Percentiles rank a stretch among this genome's conserved stretches.
These are phyloP conservation scores for Heterohyrax brucei DNA, from an alignment of 2,797 vertebrate genomes.

Conservation along the genomic window DNA sequence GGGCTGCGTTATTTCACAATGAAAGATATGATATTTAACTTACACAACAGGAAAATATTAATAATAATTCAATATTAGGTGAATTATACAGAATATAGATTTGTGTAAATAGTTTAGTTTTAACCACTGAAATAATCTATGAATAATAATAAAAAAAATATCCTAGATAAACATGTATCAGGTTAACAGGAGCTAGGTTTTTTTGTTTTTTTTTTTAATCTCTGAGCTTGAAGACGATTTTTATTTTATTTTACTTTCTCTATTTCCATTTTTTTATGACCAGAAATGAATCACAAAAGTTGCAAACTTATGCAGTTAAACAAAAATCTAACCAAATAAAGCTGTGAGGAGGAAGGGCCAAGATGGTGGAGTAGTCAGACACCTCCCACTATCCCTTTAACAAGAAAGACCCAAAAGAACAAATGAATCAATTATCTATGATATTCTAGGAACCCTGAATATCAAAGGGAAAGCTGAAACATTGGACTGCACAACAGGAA, in stretches of 20 bases:
- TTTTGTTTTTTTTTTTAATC: background rate
- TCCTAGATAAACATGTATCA: background rate
- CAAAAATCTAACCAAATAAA: background rate
- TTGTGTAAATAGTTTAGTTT: background rate
- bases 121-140: slow-evolving; percentile 9
- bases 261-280: slow-evolving; percentile 30
- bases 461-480: too few species aligned
- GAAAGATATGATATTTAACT: background rate
- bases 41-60: background rate
- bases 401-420: too few species aligned
- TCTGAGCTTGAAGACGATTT: background rate
- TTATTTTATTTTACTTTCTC: background rate
- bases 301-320: slow-evolving; percentile 28
- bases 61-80: background rate
- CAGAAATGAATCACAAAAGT: background rate
- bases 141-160: background rate
- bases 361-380: too few species aligned
- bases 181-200: background rate
- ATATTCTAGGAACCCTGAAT: too few species aligned
- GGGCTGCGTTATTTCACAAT: background rate
- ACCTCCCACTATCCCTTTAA: too few species aligned
- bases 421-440: too few species aligned
- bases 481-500: too few species aligned
- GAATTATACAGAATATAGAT: background rate
- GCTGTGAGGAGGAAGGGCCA: background rate